Evolutionary conservation across 1,140 invertebrate genomes (phyloP).

Genomic region (Ctenoplectra terminalis): DNA sequence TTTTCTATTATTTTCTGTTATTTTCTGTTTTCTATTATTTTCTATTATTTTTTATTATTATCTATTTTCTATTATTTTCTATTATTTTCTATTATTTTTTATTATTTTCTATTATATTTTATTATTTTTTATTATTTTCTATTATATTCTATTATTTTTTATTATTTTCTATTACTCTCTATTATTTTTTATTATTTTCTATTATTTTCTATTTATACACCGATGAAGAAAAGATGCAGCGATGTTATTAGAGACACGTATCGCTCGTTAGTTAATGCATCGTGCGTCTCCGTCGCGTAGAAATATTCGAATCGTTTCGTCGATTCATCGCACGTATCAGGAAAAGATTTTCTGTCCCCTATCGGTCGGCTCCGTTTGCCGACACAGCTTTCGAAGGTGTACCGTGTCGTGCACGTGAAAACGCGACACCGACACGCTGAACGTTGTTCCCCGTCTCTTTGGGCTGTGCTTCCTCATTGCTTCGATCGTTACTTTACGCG

Average conservation of each 20-base stretch:
- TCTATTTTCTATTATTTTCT: too few species aligned
- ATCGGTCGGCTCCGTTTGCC: not conserved
- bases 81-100: too few species aligned
- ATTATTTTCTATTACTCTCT: too few species aligned
- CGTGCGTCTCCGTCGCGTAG: not conserved
- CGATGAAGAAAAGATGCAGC: too few species aligned
- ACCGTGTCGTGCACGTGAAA: constrained; percentile 12
- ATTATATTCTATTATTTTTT: too few species aligned
- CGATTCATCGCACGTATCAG: constrained; percentile 33
- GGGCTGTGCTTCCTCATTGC: constrained; percentile 34
- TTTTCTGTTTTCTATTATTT: too few species aligned
- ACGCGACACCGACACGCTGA: not conserved
- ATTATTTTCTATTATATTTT: too few species aligned
- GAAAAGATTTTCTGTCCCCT: constrained; percentile 34
- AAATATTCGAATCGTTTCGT: not conserved
- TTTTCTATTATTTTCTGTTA: too few species aligned
- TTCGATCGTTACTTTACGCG: constrained; percentile 1
- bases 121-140: too few species aligned
- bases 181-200: too few species aligned
- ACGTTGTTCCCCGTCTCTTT: not conserved
- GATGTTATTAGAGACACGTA: not conserved
- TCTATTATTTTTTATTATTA: too few species aligned
- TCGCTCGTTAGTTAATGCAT: constrained; percentile 13
- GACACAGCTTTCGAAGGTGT: not conserved
- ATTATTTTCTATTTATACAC: too few species aligned